Conservation (phyloP, 1,140 invertebrate species). For the Parasteatoda tepidariorum region DNA sequence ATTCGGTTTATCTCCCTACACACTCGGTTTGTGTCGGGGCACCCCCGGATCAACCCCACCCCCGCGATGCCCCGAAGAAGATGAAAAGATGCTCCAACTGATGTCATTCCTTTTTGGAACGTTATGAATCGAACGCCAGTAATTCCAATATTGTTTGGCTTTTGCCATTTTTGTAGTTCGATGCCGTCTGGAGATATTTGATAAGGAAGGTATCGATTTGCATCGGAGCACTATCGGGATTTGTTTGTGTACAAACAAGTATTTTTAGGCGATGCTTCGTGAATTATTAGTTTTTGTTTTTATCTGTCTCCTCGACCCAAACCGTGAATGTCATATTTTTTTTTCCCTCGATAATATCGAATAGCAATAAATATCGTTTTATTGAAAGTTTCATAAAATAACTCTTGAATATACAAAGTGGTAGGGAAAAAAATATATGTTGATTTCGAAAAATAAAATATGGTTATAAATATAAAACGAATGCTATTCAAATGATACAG, state of each 20-base stretch:
- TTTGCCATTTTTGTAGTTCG: neutral
- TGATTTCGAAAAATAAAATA: too few relatives aligned
- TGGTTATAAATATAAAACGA: too few relatives aligned
- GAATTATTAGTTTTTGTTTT: too few relatives aligned
- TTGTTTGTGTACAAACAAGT: neutral
- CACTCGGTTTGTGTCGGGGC: neutral
- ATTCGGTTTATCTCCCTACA: slow-evolving; percentile 36
- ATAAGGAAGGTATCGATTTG: neutral
- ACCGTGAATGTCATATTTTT: too few relatives aligned
- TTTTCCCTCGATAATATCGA: too few relatives aligned
- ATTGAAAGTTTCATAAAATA: too few relatives aligned
- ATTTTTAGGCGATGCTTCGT: too few relatives aligned
- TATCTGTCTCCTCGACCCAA: too few relatives aligned
- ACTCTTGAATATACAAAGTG: too few relatives aligned
- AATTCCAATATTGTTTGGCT: neutral
- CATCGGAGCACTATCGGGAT: neutral
- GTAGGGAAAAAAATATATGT: too few relatives aligned
- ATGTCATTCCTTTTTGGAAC: neutral
- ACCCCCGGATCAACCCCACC: neutral
- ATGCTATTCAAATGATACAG: too few relatives aligned
- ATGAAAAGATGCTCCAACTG: neutral
- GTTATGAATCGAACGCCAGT: neutral
- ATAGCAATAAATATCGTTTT: too few relatives aligned
- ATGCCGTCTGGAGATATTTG: neutral
- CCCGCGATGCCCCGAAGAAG: neutral